These are phyloP conservation scores for Dicyrtoma fusca DNA, from an alignment of 2,888 invertebrate species.

Conservation along the genomic window DNA sequence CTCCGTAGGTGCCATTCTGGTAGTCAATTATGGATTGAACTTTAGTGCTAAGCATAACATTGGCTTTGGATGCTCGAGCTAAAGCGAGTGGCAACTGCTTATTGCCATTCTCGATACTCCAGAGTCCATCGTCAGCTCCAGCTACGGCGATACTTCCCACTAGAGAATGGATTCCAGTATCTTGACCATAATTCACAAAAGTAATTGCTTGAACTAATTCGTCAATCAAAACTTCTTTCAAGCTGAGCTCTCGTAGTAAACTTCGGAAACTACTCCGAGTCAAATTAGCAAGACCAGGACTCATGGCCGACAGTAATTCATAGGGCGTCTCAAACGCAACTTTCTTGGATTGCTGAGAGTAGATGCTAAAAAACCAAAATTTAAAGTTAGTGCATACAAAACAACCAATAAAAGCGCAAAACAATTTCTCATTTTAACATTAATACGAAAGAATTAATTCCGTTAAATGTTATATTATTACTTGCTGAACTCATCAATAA, in stretches of 20 bases:
- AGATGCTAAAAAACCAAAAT: slow-evolving; percentile 62
- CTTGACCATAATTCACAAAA: slow-evolving; percentile 68
- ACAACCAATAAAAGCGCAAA: not conserved
- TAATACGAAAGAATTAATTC: too few species aligned
- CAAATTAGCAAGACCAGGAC: slow-evolving; percentile 61
- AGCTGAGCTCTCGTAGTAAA: slow-evolving; percentile 61
- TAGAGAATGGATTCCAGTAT: slow-evolving; percentile 63
- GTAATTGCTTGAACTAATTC: slow-evolving; percentile 65
- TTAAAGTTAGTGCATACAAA: too few species aligned
- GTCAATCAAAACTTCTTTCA: slow-evolving; percentile 62
- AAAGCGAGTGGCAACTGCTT: slow-evolving; percentile 61
- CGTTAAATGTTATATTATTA: too few species aligned
- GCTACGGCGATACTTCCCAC: slow-evolving; percentile 65
- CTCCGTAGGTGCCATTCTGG: slow-evolving; percentile 57
- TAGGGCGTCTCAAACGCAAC: slow-evolving; percentile 63
- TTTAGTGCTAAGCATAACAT: slow-evolving; percentile 56
- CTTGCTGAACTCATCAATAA: slow-evolving; percentile 61
- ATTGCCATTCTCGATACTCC: slow-evolving; percentile 68
- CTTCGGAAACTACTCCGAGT: slow-evolving; percentile 60
- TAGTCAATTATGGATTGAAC: slow-evolving; percentile 56
- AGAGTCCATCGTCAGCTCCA: slow-evolving; percentile 64
- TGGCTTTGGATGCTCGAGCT: slow-evolving; percentile 60
- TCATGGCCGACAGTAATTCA: slow-evolving; percentile 64
- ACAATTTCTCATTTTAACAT: not conserved
- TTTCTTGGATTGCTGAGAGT: slow-evolving; percentile 63